Percentiles rank a stretch among this genome's conserved stretches.
Evolutionary conservation across 2,888 invertebrate genomes (phyloP).

Genomic region (Drosophila incognita): DNA sequence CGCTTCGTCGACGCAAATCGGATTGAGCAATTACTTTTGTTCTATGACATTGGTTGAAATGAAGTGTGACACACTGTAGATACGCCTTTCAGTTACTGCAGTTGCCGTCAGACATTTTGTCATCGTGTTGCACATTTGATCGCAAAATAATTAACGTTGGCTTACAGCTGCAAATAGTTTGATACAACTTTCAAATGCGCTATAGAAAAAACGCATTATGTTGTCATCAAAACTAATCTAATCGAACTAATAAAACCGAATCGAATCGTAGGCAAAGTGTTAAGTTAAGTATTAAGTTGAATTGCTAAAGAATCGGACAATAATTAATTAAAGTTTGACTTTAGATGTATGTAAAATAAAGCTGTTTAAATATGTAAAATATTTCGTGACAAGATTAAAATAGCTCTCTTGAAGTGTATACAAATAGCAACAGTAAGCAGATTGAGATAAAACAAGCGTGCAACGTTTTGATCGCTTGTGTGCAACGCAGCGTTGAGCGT

Average conservation of each 20-base stretch:
- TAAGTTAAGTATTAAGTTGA: neutral
- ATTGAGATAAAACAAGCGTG: conserved; percentile 10
- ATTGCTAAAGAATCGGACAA: neutral
- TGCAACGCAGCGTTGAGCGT: conserved; percentile 50
- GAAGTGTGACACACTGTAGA: too few relatives aligned
- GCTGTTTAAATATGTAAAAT: neutral
- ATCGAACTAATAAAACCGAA: neutral
- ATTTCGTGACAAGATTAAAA: neutral
- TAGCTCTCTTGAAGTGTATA: conserved; percentile 1
- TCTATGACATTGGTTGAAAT: too few relatives aligned
- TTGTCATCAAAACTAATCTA: neutral
- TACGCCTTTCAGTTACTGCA: conserved; percentile 22
- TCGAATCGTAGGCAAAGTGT: neutral
- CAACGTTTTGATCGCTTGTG: conserved; percentile 33
- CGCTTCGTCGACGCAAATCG: too few relatives aligned
- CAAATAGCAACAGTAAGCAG: neutral
- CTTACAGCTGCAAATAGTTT: neutral
- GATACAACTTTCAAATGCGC: conserved; percentile 18
- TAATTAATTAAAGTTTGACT: neutral
- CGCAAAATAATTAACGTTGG: conserved; percentile 6
- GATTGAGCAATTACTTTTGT: too few relatives aligned
- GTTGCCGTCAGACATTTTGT: conserved; percentile 35
- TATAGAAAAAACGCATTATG: neutral
- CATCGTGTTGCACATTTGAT: conserved; percentile 34
- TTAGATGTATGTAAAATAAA: neutral